Evolutionary conservation across 2,113 vertebrate genomes (phyloP), one percentile per base, ranked within the genome.

Genomic region (Varanus komodoensis): DNA sequence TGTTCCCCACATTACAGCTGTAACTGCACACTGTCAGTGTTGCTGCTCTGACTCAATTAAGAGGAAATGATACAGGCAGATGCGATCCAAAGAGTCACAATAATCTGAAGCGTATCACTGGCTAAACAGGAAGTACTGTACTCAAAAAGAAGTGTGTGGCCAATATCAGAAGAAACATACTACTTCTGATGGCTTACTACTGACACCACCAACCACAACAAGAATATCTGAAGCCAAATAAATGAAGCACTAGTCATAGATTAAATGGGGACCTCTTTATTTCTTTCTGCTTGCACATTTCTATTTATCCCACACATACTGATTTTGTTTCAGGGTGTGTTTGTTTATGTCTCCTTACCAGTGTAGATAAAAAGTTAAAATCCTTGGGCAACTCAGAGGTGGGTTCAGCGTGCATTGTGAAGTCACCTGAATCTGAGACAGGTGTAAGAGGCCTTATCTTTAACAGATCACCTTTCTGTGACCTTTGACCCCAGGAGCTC

Each of bases 401-500:
- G 48, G 92, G 86, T 0, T 97, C 96, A 0, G 91, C 0, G 0
- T 95, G 96, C 93, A 91, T 89, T n/a, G 97, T 93, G 91, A 98
- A 98, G 93, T 99, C 99, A n/a, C 98, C 99, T 3, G 98, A 98
- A 95, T 99, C 99, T 0, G 98, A 99, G 92, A 98, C 98, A 71
- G 99, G 99, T 0, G 99, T 99, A 77, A 99, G 98, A 0, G 99
- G 99, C 89, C 99, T 98, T 86, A 98, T 95, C 95, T 96, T 97
- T 89, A 97, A 93, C 21, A 92, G 86, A 79, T 97, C 97, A 88
- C 95, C 95, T 87, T 98, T 98, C 92, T 97, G 98, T 0, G 95
- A 95, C 85, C 98, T 98, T 89, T 99, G 99, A 92, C 98, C 98
- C 99, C 98, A 99, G 90, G 98, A 98, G 95, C 99, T 99, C 99